Conservation (phyloP, 2,113 vertebrate species). For the Vireo altiloquus region DNA sequence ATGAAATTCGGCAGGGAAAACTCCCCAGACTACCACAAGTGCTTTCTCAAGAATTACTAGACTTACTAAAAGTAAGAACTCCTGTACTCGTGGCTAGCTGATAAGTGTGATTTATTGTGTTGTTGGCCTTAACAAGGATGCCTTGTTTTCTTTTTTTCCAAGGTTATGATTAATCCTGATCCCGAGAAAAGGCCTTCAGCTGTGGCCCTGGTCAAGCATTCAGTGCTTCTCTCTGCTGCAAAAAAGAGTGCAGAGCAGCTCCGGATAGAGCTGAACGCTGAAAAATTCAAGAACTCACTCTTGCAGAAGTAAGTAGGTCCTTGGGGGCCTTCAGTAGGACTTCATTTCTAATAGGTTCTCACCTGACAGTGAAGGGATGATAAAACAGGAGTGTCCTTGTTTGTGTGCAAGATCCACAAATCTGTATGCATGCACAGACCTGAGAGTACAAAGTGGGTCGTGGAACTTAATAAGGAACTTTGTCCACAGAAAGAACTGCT, state of each 20-base stretch:
- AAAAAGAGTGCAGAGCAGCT: slow-evolving; percentile 94
- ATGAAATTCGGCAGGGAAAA: slow-evolving; percentile 90
- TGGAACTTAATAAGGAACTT: not conserved
- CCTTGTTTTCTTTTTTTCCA: not conserved
- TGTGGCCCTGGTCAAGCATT: slow-evolving; percentile 86
- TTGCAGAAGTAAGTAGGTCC: slow-evolving; percentile 87
- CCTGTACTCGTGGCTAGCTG: not conserved
- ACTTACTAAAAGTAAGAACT: slow-evolving; percentile 86
- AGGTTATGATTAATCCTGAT: slow-evolving; percentile 95
- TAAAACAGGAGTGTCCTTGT: not conserved
- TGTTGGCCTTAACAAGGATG: not conserved
- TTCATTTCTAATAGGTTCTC: not conserved
- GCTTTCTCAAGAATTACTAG: slow-evolving; percentile 86
- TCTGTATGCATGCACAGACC: not conserved
- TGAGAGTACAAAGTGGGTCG: not conserved
- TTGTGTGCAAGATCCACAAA: not conserved
- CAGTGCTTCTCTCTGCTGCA: slow-evolving; percentile 87
- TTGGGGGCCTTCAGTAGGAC: not conserved
- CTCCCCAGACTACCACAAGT: slow-evolving; percentile 90
- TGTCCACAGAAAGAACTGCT: not conserved
- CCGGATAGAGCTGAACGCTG: slow-evolving; percentile 93
- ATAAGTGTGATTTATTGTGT: not conserved
- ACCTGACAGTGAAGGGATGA: not conserved
- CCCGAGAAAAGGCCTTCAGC: slow-evolving; percentile 87
- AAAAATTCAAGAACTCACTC: slow-evolving; percentile 96